A percentile compares a stretch with the other conserved stretches of the same genome.
phyloP scores from a whole-genome alignment of 2,113 vertebrate species.

The Periophthalmus modestus region DNA sequence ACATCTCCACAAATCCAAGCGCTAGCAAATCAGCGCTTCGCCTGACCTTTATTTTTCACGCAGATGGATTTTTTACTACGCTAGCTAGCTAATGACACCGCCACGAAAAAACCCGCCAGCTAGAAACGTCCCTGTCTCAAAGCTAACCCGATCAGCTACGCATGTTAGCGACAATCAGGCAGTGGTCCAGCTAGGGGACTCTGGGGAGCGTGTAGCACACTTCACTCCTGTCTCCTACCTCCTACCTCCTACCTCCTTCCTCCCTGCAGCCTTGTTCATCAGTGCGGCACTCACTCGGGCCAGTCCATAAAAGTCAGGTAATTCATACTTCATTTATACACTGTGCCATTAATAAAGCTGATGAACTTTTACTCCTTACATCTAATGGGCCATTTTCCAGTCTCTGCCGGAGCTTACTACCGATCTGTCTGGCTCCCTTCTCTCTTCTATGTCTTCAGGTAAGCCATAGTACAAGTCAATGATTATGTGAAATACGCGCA shows the following conservation, averaged over 20 bases:
- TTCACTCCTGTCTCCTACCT: slow-evolving; percentile 39
- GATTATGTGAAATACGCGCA: not conserved
- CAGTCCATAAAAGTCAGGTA: slow-evolving; percentile 78
- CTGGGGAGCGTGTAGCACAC: slow-evolving; percentile 65
- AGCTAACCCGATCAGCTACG: slow-evolving; percentile 75
- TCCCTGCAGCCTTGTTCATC: slow-evolving; percentile 60
- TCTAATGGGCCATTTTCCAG: slow-evolving; percentile 73
- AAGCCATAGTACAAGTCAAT: not conserved
- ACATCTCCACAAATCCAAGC: slow-evolving; percentile 2
- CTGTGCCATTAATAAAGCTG: slow-evolving; percentile 77
- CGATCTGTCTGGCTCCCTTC: slow-evolving; percentile 29
- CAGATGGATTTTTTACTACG: slow-evolving; percentile 38
- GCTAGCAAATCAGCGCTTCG: slow-evolving; percentile 53
- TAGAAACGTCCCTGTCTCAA: slow-evolving; percentile 66
- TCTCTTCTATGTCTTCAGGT: slow-evolving; percentile 22
- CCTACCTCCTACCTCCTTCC: slow-evolving; percentile 23
- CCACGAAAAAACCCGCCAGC: slow-evolving; percentile 67
- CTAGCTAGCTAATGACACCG: slow-evolving; percentile 69
- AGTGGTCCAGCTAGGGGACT: slow-evolving; percentile 70
- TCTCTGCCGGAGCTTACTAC: slow-evolving; percentile 53
- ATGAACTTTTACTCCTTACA: slow-evolving; percentile 78
- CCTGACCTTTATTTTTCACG: slow-evolving; percentile 54
- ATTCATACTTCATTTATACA: slow-evolving; percentile 79
- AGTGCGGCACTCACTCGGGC: slow-evolving; percentile 70
- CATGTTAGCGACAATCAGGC: slow-evolving; percentile 77